Evolutionary conservation across 2,113 vertebrate genomes (phyloP), one percentile per base, ranked within the genome.

Genomic region (Axis porcinus): DNA sequence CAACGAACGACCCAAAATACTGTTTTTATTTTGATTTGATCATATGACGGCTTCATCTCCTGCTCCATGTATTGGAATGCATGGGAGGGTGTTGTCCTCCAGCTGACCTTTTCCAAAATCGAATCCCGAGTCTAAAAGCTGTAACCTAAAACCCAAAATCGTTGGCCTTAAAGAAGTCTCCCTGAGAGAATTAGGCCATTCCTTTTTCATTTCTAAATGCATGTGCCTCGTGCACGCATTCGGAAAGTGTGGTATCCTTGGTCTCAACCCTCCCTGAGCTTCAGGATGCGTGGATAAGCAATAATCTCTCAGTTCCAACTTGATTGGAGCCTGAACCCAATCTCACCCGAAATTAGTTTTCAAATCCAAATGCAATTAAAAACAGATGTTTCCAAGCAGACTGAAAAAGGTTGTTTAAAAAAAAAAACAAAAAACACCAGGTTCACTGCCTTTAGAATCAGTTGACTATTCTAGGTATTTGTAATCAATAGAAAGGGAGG

Each of bases 241-340:
- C 97, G 91, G 89, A 94, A 97, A 95, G 54, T 92, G 92, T 81
- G 76, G 60, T 94, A 45, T 91, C 96, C 76, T 94, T 96, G 97
- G 93, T 94, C 97, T 91, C 91, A n/a, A 74, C 90, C 89, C 94
- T 93, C 96, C 85, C 0, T 0, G 94, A 96, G 93, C 19, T 88
- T 91, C 50, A 96, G 96, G 97, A 96, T 98, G 97, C 92, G 60
- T 40, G 92, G 98, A 97, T 97, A 98, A 97, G 86, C 98, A 97
- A 98, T 97, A 97, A 98, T 99, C 98, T 99, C 98, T 96, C 96
- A 94, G 97, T 14, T 98, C 94, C 97, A 89, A 4, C 97, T 98
- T 98, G 98, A 98, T 98, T 98, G 97, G 97, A 96, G 96, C 94
- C 98, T 99, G 98, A 98, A 98, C 98, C 96, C 97, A 98, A 97